Evolutionary conservation across 2,888 invertebrate species (phyloP).

Genomic region (Caenorhabditis sp.): DNA sequence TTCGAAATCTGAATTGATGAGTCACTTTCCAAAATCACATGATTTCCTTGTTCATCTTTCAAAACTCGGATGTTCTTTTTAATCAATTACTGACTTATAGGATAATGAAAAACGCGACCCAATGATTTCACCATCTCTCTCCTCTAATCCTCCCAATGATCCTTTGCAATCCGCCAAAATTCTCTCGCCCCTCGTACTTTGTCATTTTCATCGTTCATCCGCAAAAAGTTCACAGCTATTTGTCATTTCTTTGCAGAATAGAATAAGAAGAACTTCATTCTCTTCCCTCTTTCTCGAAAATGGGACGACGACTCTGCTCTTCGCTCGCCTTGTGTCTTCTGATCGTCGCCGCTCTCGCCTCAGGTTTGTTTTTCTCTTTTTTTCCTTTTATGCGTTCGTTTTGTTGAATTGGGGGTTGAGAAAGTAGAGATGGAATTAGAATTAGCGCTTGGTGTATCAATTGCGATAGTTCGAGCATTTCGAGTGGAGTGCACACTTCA

Average conservation of each 20-base stretch:
- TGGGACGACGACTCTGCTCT: conserved; percentile 44
- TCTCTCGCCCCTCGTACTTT: conserved; percentile 3
- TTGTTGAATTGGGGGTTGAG: not conserved
- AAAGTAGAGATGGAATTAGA: not conserved
- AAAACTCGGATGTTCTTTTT: not conserved
- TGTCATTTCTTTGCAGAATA: conserved; percentile 41
- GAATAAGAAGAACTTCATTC: conserved; percentile 57
- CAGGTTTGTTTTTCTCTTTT: conserved; percentile 16
- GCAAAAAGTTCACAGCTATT: conserved; percentile 47
- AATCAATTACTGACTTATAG: not conserved
- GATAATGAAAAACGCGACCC: conserved; percentile 15
- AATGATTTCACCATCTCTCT: not conserved
- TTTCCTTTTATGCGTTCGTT: not conserved
- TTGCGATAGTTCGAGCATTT: conserved; percentile 54
- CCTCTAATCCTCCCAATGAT: conserved; percentile 44
- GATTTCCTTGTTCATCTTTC: not conserved
- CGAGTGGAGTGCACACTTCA: conserved; percentile 52
- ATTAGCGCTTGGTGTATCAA: conserved; percentile 48
- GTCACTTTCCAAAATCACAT: no score
- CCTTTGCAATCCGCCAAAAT: conserved; percentile 33
- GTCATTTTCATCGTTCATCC: conserved; percentile 4
- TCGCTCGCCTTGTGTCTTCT: conserved; percentile 11
- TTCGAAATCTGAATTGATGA: not conserved
- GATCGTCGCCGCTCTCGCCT: conserved; percentile 15
- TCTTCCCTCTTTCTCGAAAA: conserved; percentile 47